Evolutionary conservation across 2,888 invertebrate species (phyloP).

Genomic region (Incurvaria masculella): DNA sequence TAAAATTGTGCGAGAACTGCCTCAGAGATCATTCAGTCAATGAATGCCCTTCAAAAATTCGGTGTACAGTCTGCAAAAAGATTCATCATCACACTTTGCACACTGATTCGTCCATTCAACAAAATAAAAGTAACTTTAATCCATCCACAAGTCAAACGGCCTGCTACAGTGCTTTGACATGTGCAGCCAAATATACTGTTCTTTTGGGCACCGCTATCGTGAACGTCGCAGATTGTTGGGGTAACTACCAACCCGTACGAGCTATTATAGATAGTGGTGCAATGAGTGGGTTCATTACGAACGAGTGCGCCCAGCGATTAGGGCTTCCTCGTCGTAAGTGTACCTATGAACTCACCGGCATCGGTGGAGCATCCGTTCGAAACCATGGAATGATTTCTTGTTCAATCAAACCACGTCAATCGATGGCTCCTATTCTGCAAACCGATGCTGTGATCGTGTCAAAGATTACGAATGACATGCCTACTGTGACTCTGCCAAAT

Average conservation of each 20-base stretch:
- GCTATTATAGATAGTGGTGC: conserved; percentile 7
- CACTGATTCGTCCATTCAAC: neutral
- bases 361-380: conserved; percentile 2
- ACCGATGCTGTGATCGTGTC: neutral
- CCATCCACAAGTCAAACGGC: neutral
- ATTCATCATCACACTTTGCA: conserved; percentile 8
- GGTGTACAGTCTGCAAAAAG: conserved; percentile 1
- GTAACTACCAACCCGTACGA: neutral
- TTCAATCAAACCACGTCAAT: conserved; percentile 3
- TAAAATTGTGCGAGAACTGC: neutral
- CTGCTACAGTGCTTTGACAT: neutral
- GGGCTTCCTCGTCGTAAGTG: conserved; percentile 5
- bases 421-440: neutral
- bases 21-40: neutral
- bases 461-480: conserved; percentile 1
- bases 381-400: conserved; percentile 5
- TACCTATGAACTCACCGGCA: conserved; percentile 1
- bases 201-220: conserved; percentile 3
- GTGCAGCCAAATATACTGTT: neutral
- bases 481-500: neutral
- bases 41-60: neutral
- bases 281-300: conserved; percentile 7
- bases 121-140: neutral
- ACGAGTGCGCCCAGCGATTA: conserved; percentile 4
- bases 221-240: neutral